A percentile compares a stretch with the other conserved stretches of the same genome.
Conservation (phyloP, 2,113 vertebrate species). For the Onychorhynchus coronatus region DNA sequence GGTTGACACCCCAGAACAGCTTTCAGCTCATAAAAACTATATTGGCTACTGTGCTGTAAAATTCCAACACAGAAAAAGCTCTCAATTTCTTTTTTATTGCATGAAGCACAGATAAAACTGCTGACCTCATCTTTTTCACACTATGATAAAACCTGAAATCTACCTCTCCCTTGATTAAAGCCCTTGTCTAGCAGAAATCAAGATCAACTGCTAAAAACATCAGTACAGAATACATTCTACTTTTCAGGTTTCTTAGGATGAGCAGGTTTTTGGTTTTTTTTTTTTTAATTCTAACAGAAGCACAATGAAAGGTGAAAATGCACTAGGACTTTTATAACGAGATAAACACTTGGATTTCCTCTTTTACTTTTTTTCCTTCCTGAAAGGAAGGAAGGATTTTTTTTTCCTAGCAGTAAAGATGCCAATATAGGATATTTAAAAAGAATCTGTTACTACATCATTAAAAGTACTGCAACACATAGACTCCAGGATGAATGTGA, state of each 20-base stretch:
- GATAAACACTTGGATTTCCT: background rate
- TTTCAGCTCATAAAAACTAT: background rate
- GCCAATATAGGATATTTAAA: background rate
- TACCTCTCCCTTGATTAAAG: background rate
- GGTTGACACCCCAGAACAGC: background rate
- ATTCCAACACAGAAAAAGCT: background rate
- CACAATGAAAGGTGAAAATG: background rate
- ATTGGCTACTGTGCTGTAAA: background rate
- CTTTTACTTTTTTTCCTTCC: background rate
- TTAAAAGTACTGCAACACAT: background rate
- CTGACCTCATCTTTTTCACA: background rate
- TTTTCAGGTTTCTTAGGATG: background rate
- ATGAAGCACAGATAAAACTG: background rate
- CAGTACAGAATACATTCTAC: background rate
- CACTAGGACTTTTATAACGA: background rate
- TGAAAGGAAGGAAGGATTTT: background rate
- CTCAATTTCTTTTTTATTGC: background rate
- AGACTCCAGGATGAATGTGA: background rate
- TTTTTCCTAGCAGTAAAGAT: background rate
- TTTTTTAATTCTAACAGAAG: background rate
- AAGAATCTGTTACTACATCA: background rate
- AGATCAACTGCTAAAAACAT: background rate
- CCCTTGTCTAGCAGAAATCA: background rate
- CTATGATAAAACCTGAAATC: background rate
- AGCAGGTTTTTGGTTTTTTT: fast-evolving